phyloP scores from a whole-genome alignment of 2,888 invertebrate genomes.

The Trichogramma dendrolimi region DNA sequence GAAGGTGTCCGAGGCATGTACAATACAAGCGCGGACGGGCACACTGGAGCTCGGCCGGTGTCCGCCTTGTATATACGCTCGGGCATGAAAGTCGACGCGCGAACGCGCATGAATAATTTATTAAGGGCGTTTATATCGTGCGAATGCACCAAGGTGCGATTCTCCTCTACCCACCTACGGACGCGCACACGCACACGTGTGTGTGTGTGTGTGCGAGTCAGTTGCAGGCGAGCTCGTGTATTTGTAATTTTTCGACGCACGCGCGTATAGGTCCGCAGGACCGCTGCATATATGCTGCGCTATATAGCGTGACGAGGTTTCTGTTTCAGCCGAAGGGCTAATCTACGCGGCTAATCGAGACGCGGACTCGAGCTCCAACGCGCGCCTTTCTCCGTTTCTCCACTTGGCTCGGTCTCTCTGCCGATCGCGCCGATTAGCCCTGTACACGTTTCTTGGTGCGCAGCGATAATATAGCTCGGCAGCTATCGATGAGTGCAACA shows the following conservation, averaged over 20 bases:
- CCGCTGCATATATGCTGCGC: background rate
- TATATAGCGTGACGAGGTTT: background rate
- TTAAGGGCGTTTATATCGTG: slow-evolving; percentile 34
- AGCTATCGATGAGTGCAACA: no score
- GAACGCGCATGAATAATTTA: slow-evolving; percentile 35
- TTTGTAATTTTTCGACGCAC: no score
- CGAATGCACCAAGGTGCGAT: slow-evolving; percentile 28
- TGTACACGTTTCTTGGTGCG: background rate
- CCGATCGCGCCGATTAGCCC: background rate
- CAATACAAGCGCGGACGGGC: background rate
- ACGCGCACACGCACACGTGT: no score
- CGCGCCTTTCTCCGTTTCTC: no score
- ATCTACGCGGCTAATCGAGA: slow-evolving; percentile 17
- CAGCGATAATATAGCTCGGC: no score
- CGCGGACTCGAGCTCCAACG: background rate
- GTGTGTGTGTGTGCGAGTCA: no score
- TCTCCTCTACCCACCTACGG: slow-evolving; percentile 24
- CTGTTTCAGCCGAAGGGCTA: slow-evolving; percentile 4
- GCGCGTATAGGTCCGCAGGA: no score
- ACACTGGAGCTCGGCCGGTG: slow-evolving; percentile 16
- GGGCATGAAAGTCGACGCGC: slow-evolving; percentile 23
- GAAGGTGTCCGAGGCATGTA: slow-evolving; percentile 13
- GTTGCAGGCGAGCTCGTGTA: no score
- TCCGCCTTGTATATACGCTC: slow-evolving; percentile 12
- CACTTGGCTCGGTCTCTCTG: no score